Evolutionary conservation across 2,888 invertebrate species (phyloP).

Genomic region (Blastobasis adustella): DNA sequence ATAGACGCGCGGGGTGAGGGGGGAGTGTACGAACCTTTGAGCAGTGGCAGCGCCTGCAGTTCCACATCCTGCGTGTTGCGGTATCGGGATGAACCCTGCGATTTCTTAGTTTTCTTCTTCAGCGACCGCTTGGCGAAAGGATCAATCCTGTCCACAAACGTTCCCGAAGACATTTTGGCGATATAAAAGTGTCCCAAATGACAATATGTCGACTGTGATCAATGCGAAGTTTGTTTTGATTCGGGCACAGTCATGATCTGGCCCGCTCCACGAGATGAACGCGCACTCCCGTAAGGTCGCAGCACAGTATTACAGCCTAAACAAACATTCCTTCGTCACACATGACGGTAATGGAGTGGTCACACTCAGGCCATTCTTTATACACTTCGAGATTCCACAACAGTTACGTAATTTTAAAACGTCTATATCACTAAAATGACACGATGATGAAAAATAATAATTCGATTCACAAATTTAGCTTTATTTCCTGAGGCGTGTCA

Average conservation of each 20-base stretch:
- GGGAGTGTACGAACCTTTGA: constrained; percentile 85
- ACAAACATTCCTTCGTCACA: constrained; percentile 75
- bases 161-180: constrained; percentile 83
- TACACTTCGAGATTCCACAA: constrained; percentile 72
- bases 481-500: constrained; percentile 76
- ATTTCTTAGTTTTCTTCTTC: constrained; percentile 98
- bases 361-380: constrained; percentile 74
- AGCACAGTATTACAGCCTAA: constrained; percentile 72
- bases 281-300: constrained; percentile 65
- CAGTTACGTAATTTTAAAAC: constrained; percentile 74
- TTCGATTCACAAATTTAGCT: constrained; percentile 70
- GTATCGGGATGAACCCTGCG: constrained; percentile 99
- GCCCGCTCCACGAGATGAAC: constrained; percentile 63
- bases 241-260: constrained; percentile 71
- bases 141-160: constrained; percentile 99
- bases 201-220: constrained; percentile 66
- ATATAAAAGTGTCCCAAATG: constrained; percentile 69
- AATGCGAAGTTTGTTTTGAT: constrained; percentile 69
- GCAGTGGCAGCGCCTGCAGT: constrained; percentile 94
- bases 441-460: constrained; percentile 68
- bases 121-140: constrained; percentile 98
- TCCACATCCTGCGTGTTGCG: constrained; percentile 98
- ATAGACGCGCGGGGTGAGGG: constrained; percentile 1
- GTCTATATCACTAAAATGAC: constrained; percentile 69
- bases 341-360: constrained; percentile 73